Evolutionary conservation across 1,140 invertebrate species (phyloP), one percentile per base, ranked within the genome.

Genomic region (Papilio polytes): DNA sequence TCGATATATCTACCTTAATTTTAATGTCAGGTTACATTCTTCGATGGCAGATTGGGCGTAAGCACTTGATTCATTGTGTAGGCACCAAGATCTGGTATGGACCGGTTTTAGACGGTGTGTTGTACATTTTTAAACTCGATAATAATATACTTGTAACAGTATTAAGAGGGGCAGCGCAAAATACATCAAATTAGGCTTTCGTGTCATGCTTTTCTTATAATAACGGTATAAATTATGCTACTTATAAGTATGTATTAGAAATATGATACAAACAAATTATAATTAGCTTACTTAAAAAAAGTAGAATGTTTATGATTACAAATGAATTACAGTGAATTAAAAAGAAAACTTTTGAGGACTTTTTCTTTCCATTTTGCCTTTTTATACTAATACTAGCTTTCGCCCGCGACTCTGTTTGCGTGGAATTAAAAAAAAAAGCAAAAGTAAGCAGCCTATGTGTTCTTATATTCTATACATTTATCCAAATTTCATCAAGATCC

Each of bases 31-130:
- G 63, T 15, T 7, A 15, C 63, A 70, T 70, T 70, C 13, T 31
- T 70, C 1, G 13, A 6, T 36, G 63, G 4, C 63, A 31, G 63
- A 31, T 26, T 31, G 26, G 63, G 22, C 63, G 13, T 70, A 18
- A 18, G 26, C 63, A 70, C 63, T 70, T 70, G 63, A 15, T 70
- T 63, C 20, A 10, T 22, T 31, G 63, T 36, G 63, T 70, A 31
- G 12, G 74, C 46, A 76, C 44, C 74, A 76, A 76, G 74, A 46
- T 76, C 74, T 76, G 74, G 41, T 74, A 74, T 6, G 20, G 8
- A 76, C 74, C 74, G 41, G 74, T 76, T 76, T 74, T n/a, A 44
- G 73, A 7, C 73, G 20, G 73, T 46, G 36, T 74, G 18, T 8
- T 36, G 18, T 44, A 48, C 73, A 74, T 74, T 74, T 76, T 76